Percentiles rank a stretch among this genome's conserved stretches.
These are phyloP conservation scores for Neomorphus geoffroyi DNA, from an alignment of 2,797 vertebrate genomes.

Conservation along the genomic window DNA sequence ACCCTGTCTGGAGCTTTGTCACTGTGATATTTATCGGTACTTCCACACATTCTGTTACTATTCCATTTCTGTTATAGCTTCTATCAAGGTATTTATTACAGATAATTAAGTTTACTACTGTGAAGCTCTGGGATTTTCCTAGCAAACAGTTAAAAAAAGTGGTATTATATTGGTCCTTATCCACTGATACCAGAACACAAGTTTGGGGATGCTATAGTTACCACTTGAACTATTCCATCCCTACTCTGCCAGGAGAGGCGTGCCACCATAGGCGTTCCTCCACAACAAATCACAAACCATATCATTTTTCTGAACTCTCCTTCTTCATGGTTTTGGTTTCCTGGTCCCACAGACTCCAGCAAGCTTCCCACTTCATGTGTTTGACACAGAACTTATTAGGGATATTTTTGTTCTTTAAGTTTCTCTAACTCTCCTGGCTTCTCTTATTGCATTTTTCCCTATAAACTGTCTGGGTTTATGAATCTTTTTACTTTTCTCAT, in stretches of 20 bases:
- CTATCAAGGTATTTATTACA: background rate
- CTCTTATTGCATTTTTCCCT: background rate
- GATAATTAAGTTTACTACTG: background rate
- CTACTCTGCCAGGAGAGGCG: background rate
- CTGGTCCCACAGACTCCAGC: background rate
- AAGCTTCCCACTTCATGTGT: background rate
- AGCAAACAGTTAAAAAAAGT: background rate
- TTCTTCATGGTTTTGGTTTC: background rate
- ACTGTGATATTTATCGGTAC: background rate
- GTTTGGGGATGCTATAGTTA: background rate
- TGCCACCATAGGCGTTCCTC: background rate
- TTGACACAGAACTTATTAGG: background rate
- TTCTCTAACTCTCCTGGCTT: background rate
- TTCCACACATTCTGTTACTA: background rate
- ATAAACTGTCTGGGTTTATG: background rate
- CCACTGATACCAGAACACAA: background rate
- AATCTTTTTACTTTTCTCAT: background rate
- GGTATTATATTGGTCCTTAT: background rate
- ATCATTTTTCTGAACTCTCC: background rate
- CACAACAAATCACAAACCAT: background rate
- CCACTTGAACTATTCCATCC: background rate
- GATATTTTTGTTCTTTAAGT: background rate
- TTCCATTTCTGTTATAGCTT: background rate
- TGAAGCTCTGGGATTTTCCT: background rate
- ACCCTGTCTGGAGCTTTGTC: background rate